Evolutionary conservation across 2,888 invertebrate species (phyloP).

Genomic region (Polydrusus cervinus): DNA sequence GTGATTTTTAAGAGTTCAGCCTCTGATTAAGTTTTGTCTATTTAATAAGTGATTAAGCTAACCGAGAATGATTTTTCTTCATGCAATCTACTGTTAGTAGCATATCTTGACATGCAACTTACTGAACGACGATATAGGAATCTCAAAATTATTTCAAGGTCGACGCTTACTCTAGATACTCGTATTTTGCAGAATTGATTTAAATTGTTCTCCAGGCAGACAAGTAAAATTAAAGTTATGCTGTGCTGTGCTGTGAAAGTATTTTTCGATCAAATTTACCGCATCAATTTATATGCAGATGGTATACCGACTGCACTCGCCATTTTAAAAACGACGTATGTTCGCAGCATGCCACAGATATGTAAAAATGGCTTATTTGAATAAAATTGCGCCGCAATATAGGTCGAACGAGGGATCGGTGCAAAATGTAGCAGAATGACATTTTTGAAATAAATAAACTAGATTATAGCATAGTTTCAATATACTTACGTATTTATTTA

Average conservation of each 20-base stretch:
- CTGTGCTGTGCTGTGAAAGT: constrained; percentile 49
- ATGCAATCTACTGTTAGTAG: too few relatives aligned
- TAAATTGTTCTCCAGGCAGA: too few relatives aligned
- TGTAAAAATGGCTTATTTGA: constrained; percentile 64
- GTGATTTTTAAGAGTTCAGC: too few relatives aligned
- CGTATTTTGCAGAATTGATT: too few relatives aligned
- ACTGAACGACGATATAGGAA: too few relatives aligned
- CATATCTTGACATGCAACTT: too few relatives aligned
- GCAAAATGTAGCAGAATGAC: constrained; percentile 35
- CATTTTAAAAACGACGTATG: constrained; percentile 62
- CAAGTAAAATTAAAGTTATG: background rate
- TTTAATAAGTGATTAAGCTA: too few relatives aligned
- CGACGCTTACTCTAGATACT: too few relatives aligned
- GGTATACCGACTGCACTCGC: constrained; percentile 62
- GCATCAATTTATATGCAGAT: constrained; percentile 62
- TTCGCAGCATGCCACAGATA: constrained; percentile 61
- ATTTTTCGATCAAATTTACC: constrained; percentile 55
- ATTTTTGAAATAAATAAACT: constrained; percentile 20
- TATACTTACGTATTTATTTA: background rate
- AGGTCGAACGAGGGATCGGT: constrained; percentile 49
- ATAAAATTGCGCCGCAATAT: constrained; percentile 61
- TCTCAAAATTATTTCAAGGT: too few relatives aligned
- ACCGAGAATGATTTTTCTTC: too few relatives aligned
- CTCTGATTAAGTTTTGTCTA: too few relatives aligned
- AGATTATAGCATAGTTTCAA: background rate